phyloP scores from a whole-genome alignment of 2,113 vertebrate genomes.

The Psilopsiagon aymara region DNA sequence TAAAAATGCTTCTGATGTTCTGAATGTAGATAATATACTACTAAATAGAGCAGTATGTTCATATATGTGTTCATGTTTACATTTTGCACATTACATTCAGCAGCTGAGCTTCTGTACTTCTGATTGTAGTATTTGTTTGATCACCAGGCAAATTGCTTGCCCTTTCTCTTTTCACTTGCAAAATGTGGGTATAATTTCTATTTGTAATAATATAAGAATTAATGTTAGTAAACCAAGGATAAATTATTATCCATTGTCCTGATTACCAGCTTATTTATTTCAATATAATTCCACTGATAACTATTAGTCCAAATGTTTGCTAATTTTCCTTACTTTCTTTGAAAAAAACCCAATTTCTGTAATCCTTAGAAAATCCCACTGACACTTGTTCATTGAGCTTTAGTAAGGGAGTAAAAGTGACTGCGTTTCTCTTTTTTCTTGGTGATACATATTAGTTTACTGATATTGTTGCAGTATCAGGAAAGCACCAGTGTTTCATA shows the following conservation, averaged over 20 bases:
- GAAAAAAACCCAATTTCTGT: accelerated
- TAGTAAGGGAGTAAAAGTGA: background rate
- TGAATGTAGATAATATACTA: background rate
- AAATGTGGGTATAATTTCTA: background rate
- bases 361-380: background rate
- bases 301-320: background rate
- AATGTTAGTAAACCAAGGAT: background rate
- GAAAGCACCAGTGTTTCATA: background rate
- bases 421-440: background rate
- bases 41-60: background rate
- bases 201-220: background rate
- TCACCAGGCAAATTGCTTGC: background rate
- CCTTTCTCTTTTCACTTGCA: background rate
- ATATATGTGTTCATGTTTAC: background rate
- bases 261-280: background rate
- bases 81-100: background rate
- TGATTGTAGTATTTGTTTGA: background rate
- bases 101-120: background rate
- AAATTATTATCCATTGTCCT: background rate
- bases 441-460: background rate
- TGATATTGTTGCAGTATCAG: background rate
- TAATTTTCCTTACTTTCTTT: background rate
- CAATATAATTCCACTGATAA: background rate
- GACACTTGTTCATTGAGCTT: background rate
- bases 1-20: conserved; percentile 6